phyloP scores from a whole-genome alignment of 92 coral and sea anemone genomes.

The Palythoa caribaeorum region DNA sequence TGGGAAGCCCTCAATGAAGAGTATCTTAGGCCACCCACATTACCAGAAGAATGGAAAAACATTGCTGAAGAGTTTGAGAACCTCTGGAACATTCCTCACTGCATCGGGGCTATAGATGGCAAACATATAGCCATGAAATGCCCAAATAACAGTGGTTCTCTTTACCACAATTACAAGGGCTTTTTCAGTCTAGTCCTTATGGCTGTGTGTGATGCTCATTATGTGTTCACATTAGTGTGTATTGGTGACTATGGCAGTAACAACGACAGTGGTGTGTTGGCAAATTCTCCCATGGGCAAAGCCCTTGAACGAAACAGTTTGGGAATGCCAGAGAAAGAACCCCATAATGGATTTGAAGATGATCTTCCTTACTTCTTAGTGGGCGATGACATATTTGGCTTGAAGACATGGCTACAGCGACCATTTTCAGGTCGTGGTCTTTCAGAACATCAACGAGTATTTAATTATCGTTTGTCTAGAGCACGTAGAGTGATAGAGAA shows the following conservation, averaged over 20 bases:
- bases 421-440: slow-evolving; percentile 73
- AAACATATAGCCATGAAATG: slow-evolving; percentile 75
- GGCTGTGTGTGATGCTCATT: slow-evolving; percentile 84
- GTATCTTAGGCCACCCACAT: slow-evolving; percentile 67
- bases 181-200: slow-evolving; percentile 69
- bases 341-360: slow-evolving; percentile 55
- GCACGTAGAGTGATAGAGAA: slow-evolving; percentile 77
- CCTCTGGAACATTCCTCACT: slow-evolving; percentile 81
- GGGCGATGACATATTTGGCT: slow-evolving; percentile 71
- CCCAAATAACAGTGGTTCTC: slow-evolving; percentile 71
- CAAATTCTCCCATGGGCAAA: slow-evolving; percentile 64
- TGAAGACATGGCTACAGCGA: slow-evolving; percentile 67
- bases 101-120: slow-evolving; percentile 78
- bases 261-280: slow-evolving; percentile 74
- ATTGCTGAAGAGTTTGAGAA: slow-evolving; percentile 62
- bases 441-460: slow-evolving; percentile 64
- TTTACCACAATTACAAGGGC: slow-evolving; percentile 72
- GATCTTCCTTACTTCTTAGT: slow-evolving; percentile 61
- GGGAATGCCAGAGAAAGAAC: slow-evolving; percentile 62
- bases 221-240: slow-evolving; percentile 61
- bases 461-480: slow-evolving; percentile 75
- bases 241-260: slow-evolving; percentile 74
- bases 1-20: slow-evolving; percentile 68
- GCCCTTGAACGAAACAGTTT: slow-evolving; percentile 67
- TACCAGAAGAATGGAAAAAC: slow-evolving; percentile 69